A percentile compares a stretch with the other conserved stretches of the same genome.
phyloP scores from a whole-genome alignment of 2,888 invertebrate genomes.

The Crocallis elinguaria region DNA sequence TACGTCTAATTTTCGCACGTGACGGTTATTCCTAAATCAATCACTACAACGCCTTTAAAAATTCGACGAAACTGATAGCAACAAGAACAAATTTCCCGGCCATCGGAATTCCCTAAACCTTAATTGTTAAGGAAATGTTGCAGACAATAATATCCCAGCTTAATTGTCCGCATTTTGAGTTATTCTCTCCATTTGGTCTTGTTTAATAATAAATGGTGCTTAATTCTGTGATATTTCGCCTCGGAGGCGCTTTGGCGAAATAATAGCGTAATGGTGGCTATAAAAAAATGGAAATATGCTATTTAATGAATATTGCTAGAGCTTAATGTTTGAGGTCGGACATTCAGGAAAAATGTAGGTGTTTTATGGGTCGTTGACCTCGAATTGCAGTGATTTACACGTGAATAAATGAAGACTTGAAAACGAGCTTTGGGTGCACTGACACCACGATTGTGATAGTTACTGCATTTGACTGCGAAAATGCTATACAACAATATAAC shows the following conservation, averaged over 20 bases:
- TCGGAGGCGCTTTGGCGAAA: conserved; percentile 20
- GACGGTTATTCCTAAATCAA: no score
- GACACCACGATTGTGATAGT: no score
- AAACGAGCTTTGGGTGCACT: not conserved
- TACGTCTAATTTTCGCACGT: no score
- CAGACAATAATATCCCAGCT: conserved; percentile 36
- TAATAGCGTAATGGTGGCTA: conserved; percentile 29
- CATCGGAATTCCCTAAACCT: conserved; percentile 21
- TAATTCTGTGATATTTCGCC: conserved; percentile 41
- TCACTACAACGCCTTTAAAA: no score
- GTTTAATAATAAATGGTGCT: conserved; percentile 46
- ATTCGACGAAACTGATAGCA: no score
- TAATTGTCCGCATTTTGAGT: conserved; percentile 58
- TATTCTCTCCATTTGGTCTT: conserved; percentile 45
- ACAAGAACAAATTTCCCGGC: not conserved
- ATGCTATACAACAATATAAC: no score
- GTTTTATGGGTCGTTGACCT: conserved; percentile 12
- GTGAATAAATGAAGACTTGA: not conserved
- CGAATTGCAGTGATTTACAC: not conserved
- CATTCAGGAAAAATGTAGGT: conserved; percentile 20
- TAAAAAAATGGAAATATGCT: conserved; percentile 32
- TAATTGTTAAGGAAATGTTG: conserved; percentile 43
- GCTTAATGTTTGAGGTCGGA: conserved; percentile 24
- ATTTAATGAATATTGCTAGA: conserved; percentile 27
- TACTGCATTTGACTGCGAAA: no score